These are phyloP conservation scores for Gymnocypris eckloni DNA, from an alignment of 2,797 vertebrate species.

Conservation along the genomic window DNA sequence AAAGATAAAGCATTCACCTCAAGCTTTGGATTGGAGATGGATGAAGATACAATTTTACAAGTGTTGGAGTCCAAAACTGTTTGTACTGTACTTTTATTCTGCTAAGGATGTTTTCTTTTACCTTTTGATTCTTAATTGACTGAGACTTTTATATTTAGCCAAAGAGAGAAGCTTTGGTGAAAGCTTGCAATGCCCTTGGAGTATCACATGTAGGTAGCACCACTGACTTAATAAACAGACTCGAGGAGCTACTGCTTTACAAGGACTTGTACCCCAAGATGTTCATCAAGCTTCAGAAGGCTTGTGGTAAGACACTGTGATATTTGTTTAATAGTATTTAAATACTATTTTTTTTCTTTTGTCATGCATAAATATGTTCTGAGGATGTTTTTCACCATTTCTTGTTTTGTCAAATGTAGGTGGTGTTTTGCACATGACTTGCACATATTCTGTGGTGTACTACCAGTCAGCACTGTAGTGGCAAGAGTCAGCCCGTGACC, in stretches of 20 bases:
- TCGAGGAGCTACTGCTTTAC: conserved; percentile 47
- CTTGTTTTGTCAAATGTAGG: conserved; percentile 16
- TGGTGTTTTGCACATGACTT: conserved; percentile 37
- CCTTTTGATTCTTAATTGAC: not conserved
- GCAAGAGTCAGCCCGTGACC: not conserved
- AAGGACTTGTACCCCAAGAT: conserved; percentile 47
- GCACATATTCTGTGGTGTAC: conserved; percentile 33
- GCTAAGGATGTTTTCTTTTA: not conserved
- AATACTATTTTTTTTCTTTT: not conserved
- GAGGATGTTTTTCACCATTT: not conserved
- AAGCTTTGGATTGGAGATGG: not conserved
- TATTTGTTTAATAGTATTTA: not conserved
- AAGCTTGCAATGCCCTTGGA: conserved; percentile 12
- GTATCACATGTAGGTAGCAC: conserved; percentile 14
- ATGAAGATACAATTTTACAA: conserved; percentile 6
- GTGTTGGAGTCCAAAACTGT: not conserved
- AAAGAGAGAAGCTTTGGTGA: conserved; percentile 10
- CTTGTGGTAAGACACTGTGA: conserved; percentile 1
- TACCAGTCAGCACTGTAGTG: conserved; percentile 36
- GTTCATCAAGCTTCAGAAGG: conserved; percentile 32
- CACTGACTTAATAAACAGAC: conserved; percentile 36
- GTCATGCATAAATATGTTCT: not conserved
- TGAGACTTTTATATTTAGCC: not conserved
- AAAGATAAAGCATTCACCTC: not conserved
- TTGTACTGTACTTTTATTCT: not conserved